Evolutionary conservation across 2,113 vertebrate species (phyloP), one percentile per base, ranked within the genome.

Genomic region (Ondatra zibethicus): DNA sequence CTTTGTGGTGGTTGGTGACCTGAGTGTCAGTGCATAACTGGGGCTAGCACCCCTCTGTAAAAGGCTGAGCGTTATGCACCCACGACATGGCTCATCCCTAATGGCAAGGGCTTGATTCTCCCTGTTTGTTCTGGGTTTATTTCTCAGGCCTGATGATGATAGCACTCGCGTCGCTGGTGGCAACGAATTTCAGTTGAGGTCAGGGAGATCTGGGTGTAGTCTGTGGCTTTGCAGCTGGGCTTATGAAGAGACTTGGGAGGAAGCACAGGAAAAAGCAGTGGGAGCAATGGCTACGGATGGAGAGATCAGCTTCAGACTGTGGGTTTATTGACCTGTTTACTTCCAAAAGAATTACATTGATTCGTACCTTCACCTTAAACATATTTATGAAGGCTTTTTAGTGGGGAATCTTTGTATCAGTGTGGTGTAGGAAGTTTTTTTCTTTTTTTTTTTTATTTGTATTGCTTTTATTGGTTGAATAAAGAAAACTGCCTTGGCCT

Each of bases 1-100:
- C 8, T 97, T 98, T 91, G 81, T 91, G 47, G 33, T 97, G 82
- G 58, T 80, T 97, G 92, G 75, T 88, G 14, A 81, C 2, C 0
- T 78, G 68, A 12, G 5, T 87, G 89, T 52, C 92, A 61, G 89
- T n/a, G 86, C 45, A 42, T 47, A 70, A 93, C 84, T 76, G 42
- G 0, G 6, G 0, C n/a, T 85, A 70, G 63, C 3, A 70, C 14
- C 17, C 5, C 70, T 42, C 23, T 63, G 88, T 72, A 47, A 47
- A 29, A 7, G 1, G 47, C 50, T 21, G 63, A 88, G 91, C 92
- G 84, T 50, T 78, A 58, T 75, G 36, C 6, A 81, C 47, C 27
- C 14, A 10, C 73, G 80, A 12, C 39, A 21, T 82, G 72, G 42
- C 9, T 12, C n/a, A 7, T 89, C 39, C n/a, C 70, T 50, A 89